Conservation (phyloP, 1,140 invertebrate genomes). For the Drosophila ogumai region DNA sequence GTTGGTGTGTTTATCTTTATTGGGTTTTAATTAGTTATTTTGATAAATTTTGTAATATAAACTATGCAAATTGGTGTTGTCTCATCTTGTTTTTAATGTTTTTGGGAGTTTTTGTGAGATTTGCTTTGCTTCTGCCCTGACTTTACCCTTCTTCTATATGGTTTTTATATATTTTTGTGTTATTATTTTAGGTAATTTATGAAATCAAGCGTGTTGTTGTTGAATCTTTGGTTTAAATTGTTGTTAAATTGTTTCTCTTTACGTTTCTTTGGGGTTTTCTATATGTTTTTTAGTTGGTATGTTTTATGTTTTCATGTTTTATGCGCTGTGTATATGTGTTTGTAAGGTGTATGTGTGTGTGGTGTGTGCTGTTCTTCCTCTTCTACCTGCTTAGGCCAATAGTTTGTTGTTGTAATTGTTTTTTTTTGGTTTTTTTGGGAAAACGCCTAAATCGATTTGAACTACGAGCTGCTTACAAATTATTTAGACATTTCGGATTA, state of each 20-base stretch:
- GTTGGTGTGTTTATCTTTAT: not conserved
- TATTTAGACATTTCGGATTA: constrained; percentile 54
- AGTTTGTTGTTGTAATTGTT: constrained; percentile 15
- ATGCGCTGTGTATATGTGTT: constrained; percentile 4
- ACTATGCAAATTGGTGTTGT: constrained; percentile 50
- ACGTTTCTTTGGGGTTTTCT: constrained; percentile 1
- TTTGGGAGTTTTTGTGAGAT: not conserved
- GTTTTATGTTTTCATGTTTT: not conserved
- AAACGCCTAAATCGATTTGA: constrained; percentile 43
- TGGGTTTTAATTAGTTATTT: constrained; percentile 32
- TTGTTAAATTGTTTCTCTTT: constrained; percentile 16
- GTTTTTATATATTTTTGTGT: constrained; percentile 1
- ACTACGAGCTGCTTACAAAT: constrained; percentile 52
- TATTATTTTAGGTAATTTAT: constrained; percentile 28
- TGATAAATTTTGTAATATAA: constrained; percentile 40
- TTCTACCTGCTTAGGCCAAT: constrained; percentile 39
- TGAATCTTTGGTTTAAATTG: constrained; percentile 8
- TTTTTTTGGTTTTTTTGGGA: constrained; percentile 10
- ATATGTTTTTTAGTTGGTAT: not conserved
- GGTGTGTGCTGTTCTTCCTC: constrained; percentile 16
- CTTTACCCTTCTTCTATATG: not conserved
- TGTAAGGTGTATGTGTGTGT: constrained; percentile 17
- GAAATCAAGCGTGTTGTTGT: constrained; percentile 49
- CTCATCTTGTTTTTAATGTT: constrained; percentile 29
- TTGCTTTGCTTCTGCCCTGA: constrained; percentile 9